Evolutionary conservation across 2,113 vertebrate genomes (phyloP).

Genomic region (Edolisoma coerulescens): DNA sequence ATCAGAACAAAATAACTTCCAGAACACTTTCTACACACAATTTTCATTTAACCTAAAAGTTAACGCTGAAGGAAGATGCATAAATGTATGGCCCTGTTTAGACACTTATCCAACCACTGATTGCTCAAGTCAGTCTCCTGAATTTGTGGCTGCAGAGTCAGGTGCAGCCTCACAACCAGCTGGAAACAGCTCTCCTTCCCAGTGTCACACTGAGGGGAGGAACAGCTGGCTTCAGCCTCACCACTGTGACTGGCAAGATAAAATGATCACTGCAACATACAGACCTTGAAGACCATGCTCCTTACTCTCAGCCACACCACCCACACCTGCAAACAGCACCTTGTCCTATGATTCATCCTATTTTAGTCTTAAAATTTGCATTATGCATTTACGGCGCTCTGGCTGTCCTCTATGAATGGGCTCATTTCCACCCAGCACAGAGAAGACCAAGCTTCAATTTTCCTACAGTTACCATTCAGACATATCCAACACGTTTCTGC

Average conservation of each 20-base stretch:
- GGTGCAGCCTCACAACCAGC: neutral
- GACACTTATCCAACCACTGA: neutral
- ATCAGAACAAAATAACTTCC: neutral
- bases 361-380: neutral
- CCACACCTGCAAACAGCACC: neutral
- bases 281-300: neutral
- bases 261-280: neutral
- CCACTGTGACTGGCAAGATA: rapidly evolving
- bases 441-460: neutral
- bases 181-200: neutral
- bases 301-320: neutral
- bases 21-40: neutral
- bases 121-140: neutral
- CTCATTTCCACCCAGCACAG: neutral
- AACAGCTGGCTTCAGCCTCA: neutral
- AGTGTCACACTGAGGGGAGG: neutral
- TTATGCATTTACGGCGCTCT: neutral
- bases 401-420: neutral
- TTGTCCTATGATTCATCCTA: neutral
- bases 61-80: neutral
- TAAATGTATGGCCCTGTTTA: neutral
- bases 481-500: neutral
- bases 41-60: neutral
- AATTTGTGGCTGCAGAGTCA: neutral
- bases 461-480: neutral